Base-by-base conservation (phyloP, 2,113 vertebrate genomes). In the Pao palembangensis region DNA sequence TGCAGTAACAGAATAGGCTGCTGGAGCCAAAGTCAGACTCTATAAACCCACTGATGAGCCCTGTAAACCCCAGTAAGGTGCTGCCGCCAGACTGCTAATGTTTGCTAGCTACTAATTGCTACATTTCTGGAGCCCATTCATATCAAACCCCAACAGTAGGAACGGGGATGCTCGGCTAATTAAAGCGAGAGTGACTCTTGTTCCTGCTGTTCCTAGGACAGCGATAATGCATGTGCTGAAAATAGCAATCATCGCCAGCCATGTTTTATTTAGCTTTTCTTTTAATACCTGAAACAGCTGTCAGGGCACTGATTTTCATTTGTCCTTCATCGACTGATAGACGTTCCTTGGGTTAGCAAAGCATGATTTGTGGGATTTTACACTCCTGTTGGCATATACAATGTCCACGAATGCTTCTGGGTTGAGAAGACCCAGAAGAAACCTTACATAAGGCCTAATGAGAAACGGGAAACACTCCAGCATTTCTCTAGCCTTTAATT, bases 31-130 rank as follows among this genome's bases (percentile, higher is more conserved):
- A 83, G 80, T 82, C 78, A 79, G 73, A 79, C 79, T 88, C 78
- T 80, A 86, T 88, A 88, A 89, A 89, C 86, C 86, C 72, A 67
- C 72, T 82, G 84, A 83, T 89, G 87, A 89, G 87, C 87, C 76
- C 82, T 73, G 60, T 83, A 78, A 85, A 84, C 75, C 68, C 64
- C 69, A 28, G 25, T 55, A 68, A 76, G 75, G 64, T 73, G 67
- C 81, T 48, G 14, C 59, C 67, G 65, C 73, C 79, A 84, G 76
- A 61, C 68, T 66, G 75, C 69, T 75, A 72, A 81, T 75, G 64
- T 73, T 79, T 76, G 83, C 81, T 86, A 84, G 80, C 79, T 72
- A 85, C 85, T 88, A 90, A 89, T 88, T 90, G 87, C 80, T 84
- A 89, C 83, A 85, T 80, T 89, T 86, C 75, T 59, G 31, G 76